phyloP scores from a whole-genome alignment of 1,140 invertebrate genomes.

The Drosophila novamexicana region DNA sequence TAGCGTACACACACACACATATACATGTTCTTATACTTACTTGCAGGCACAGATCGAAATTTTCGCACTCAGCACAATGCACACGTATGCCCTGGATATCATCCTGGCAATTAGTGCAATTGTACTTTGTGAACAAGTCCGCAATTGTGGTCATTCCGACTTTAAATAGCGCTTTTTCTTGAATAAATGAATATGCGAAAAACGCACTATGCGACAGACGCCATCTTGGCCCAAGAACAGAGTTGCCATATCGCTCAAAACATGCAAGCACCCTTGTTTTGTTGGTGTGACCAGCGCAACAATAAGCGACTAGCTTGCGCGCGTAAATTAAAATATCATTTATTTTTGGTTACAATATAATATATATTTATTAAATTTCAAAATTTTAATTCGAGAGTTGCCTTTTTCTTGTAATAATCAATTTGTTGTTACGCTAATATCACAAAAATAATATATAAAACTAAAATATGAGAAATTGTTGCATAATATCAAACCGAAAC shows the following conservation, averaged over 20 bases:
- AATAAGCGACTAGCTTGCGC: neutral
- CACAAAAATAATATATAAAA: slow-evolving; percentile 83
- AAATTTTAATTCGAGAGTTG: slow-evolving; percentile 78
- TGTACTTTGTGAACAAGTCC: slow-evolving; percentile 91
- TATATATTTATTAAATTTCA: slow-evolving; percentile 79
- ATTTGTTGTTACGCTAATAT: slow-evolving; percentile 79
- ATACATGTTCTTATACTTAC: slow-evolving; percentile 86
- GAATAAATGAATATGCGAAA: slow-evolving; percentile 52
- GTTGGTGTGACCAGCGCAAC: slow-evolving; percentile 35
- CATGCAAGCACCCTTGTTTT: neutral
- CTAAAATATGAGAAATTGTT: slow-evolving; percentile 54
- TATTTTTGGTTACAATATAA: slow-evolving; percentile 45
- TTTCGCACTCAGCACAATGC: slow-evolving; percentile 93
- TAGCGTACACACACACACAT: slow-evolving; percentile 4
- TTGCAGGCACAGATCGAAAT: slow-evolving; percentile 96
- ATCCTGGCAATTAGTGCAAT: slow-evolving; percentile 96
- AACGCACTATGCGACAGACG: slow-evolving; percentile 43
- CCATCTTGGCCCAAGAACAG: slow-evolving; percentile 38
- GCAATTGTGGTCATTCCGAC: slow-evolving; percentile 74
- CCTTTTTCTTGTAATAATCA: slow-evolving; percentile 65
- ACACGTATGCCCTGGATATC: slow-evolving; percentile 93
- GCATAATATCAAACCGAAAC: slow-evolving; percentile 72
- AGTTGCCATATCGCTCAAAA: slow-evolving; percentile 21
- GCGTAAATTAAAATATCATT: slow-evolving; percentile 20
- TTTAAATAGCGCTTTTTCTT: slow-evolving; percentile 45